phyloP scores from a whole-genome alignment of 2,797 vertebrate species.

The Ptychadena robeensis region DNA sequence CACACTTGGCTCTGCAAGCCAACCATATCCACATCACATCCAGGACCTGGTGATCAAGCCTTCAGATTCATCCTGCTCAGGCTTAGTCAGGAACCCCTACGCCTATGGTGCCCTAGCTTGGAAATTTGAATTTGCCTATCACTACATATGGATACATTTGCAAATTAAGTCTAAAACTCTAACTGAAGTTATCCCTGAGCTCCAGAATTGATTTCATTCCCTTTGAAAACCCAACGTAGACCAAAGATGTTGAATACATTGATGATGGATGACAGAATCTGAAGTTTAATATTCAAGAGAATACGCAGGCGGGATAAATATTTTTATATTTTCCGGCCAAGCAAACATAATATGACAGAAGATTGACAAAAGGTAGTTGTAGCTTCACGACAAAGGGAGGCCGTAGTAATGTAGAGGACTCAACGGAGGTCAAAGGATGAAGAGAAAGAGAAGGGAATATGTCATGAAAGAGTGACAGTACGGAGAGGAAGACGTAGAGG shows the following conservation, averaged over 20 bases:
- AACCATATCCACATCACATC: no score
- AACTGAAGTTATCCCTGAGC: neutral
- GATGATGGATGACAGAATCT: neutral
- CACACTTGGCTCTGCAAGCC: no score
- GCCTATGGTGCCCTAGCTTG: no score
- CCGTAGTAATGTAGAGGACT: conserved; percentile 7
- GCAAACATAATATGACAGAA: conserved; percentile 12
- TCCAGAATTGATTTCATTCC: neutral
- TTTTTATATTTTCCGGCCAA: conserved; percentile 13
- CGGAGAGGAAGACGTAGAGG: neutral
- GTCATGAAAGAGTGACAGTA: conserved; percentile 32
- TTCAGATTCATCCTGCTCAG: no score
- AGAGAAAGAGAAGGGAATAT: conserved; percentile 17
- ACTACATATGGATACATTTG: neutral
- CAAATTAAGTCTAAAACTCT: neutral
- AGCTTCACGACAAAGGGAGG: conserved; percentile 13
- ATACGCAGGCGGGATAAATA: neutral
- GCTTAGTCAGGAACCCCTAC: no score
- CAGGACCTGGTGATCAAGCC: no score
- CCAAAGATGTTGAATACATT: neutral
- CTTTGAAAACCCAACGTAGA: neutral
- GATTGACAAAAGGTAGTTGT: conserved; percentile 22
- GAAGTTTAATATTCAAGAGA: conserved; percentile 5
- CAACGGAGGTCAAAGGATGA: conserved; percentile 12
- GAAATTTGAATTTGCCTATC: neutral